Evolutionary conservation across 2,797 vertebrate species (phyloP), one percentile per base, ranked within the genome.

Genomic region (Liparis tanakae): DNA sequence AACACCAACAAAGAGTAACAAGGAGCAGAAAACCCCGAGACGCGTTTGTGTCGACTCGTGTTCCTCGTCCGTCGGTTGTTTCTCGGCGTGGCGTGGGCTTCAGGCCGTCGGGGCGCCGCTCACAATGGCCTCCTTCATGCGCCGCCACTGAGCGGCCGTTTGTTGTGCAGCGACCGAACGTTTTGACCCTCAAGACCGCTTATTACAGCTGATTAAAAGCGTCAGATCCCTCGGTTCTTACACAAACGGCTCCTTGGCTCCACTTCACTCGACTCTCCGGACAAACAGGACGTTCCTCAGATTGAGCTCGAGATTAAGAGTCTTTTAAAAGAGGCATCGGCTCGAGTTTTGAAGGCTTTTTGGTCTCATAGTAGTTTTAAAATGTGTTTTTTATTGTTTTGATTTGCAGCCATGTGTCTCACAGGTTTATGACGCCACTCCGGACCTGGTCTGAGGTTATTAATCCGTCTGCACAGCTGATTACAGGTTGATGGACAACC

Each of bases 1-100:
- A 92, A 90, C 75, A 89, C 79, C 76, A 92, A 92, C 91, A 93
- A 80, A 84, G 81, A n/a, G n/a, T n/a, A n/a, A n/a, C n/a, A n/a
- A n/a, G 25, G 25, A 36, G 1, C 10, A 82, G 64, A 81, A 76
- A 86, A 55, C 70, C 62, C n/a, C 62, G 59, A 58, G 70, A 69
- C 70, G 78, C 89, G 79, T 88, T 90, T 81, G 76, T 76, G 72
- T 77, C 75, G 41, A 85, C 37, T 51, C 70, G 54, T 66, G 62
- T 86, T 90, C 80, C 81, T 82, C 81, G 84, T 90, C 81, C 81
- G 89, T 79, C 81, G 70, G 81, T 90, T 88, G 88, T 90, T 91
- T 90, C 87, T 85, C 76, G 76, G 65, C 79, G 58, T 76, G 33
- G 12, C 34, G 30, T 48, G 4, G 60, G 22, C 65, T 82, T 71